Evolutionary conservation across 2,888 invertebrate genomes (phyloP).

Genomic region (Cordilura impudica): DNA sequence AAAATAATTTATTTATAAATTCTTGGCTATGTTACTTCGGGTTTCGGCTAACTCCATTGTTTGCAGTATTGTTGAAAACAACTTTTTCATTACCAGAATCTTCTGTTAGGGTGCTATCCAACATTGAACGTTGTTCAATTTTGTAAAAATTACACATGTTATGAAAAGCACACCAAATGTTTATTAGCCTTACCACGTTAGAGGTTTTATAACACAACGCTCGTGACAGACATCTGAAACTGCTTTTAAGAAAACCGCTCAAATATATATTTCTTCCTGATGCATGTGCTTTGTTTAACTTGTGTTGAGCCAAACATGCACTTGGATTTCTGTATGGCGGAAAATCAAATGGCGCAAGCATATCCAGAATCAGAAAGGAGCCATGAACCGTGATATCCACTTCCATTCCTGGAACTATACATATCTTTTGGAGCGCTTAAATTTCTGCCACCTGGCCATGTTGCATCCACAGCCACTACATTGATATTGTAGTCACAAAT

Average conservation of each 20-base stretch:
- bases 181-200: background rate
- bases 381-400: slow-evolving; percentile 11
- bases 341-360: slow-evolving; percentile 21
- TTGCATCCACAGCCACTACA: slow-evolving; percentile 3
- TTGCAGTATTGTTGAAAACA: no score
- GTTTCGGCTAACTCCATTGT: no score
- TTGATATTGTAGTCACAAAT: no score
- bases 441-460: slow-evolving; percentile 10
- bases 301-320: background rate
- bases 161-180: slow-evolving; percentile 19
- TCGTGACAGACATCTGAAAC: slow-evolving; percentile 14
- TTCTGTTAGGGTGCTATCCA: no score
- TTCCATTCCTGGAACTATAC: background rate
- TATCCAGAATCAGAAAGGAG: slow-evolving; percentile 27
- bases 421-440: background rate
- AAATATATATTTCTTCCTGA: slow-evolving; percentile 29
- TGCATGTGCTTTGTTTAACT: slow-evolving; percentile 25
- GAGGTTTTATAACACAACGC: no score
- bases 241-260: slow-evolving; percentile 28
- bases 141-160: slow-evolving; percentile 4
- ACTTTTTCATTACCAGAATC: no score
- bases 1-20: no score
- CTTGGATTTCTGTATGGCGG: slow-evolving; percentile 20
- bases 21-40: no score
- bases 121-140: no score